Evolutionary conservation across 92 coral and sea anemone genomes (phyloP).

Genomic region (Muricea muricata): DNA sequence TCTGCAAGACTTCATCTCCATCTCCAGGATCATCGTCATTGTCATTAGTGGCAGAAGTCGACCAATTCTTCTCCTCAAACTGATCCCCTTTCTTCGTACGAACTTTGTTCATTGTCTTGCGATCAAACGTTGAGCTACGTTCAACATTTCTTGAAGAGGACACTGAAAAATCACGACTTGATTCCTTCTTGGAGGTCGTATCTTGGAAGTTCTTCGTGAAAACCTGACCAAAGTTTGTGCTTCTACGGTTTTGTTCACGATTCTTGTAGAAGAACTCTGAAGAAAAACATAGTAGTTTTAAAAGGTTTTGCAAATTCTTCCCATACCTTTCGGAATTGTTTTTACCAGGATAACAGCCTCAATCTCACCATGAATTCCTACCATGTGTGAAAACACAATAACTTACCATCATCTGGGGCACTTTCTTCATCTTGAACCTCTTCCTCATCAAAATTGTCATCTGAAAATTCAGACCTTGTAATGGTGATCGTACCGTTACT

Average conservation of each 20-base stretch:
- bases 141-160: slow-evolving; percentile 42
- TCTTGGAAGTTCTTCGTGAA: slow-evolving; percentile 32
- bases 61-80: slow-evolving; percentile 36
- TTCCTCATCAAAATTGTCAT: slow-evolving; percentile 9
- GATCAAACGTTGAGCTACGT: slow-evolving; percentile 23
- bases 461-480: slow-evolving; percentile 36
- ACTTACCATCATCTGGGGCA: slow-evolving; percentile 28
- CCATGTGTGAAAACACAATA: no score
- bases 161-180: slow-evolving; percentile 7
- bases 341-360: no score
- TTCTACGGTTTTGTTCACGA: not conserved
- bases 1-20: not conserved
- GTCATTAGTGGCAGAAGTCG: not conserved
- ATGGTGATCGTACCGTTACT: not conserved
- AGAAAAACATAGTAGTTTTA: not conserved
- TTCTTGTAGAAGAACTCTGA: slow-evolving; percentile 27
- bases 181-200: slow-evolving; percentile 31
- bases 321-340: no score
- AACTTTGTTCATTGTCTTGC: slow-evolving; percentile 37
- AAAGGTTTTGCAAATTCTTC: no score
- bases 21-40: not conserved
- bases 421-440: slow-evolving; percentile 18
- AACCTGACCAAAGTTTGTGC: slow-evolving; percentile 1
- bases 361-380: no score
- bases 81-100: slow-evolving; percentile 42